phyloP scores from a whole-genome alignment of 1,140 invertebrate species.

The Drosophila persimilis region DNA sequence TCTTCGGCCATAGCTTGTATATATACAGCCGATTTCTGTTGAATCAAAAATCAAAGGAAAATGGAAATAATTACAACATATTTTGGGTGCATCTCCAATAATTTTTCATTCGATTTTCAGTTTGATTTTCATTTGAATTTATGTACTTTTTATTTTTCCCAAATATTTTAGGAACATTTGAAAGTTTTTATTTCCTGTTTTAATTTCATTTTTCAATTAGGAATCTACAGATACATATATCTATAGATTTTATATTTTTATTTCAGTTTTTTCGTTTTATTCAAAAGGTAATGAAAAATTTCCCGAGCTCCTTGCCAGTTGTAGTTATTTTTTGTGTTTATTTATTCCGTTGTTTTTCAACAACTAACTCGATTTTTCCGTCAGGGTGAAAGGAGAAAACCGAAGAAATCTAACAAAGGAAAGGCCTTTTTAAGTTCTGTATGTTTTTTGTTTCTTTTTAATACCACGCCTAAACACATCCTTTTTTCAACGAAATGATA shows the following conservation, averaged over 20 bases:
- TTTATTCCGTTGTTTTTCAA: slow-evolving; percentile 55
- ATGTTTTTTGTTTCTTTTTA: slow-evolving; percentile 72
- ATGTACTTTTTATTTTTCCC: slow-evolving; percentile 69
- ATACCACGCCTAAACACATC: slow-evolving; percentile 82
- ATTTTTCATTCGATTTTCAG: slow-evolving; percentile 79
- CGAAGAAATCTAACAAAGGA: slow-evolving; percentile 34
- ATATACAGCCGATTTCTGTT: slow-evolving; percentile 68
- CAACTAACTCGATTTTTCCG: slow-evolving; percentile 50
- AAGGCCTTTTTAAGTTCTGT: slow-evolving; percentile 59
- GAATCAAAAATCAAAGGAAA: slow-evolving; percentile 53
- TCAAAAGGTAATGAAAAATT: slow-evolving; percentile 78
- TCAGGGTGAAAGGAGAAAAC: slow-evolving; percentile 41
- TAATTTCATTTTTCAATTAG: slow-evolving; percentile 11
- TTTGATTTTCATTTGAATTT: slow-evolving; percentile 64
- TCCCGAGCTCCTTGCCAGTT: slow-evolving; percentile 82
- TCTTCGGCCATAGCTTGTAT: slow-evolving; percentile 69
- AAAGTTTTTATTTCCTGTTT: slow-evolving; percentile 39
- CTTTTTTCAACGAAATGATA: slow-evolving; percentile 82
- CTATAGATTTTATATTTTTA: slow-evolving; percentile 32
- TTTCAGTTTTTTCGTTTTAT: slow-evolving; percentile 47
- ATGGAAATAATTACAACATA: slow-evolving; percentile 83
- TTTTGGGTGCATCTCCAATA: slow-evolving; percentile 82
- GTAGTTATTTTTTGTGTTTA: slow-evolving; percentile 68
- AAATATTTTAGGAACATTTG: slow-evolving; percentile 29
- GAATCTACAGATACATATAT: slow-evolving; percentile 10